These are phyloP conservation scores for Gadopsis marmoratus DNA, from an alignment of 2,797 vertebrate species.

Conservation along the genomic window DNA sequence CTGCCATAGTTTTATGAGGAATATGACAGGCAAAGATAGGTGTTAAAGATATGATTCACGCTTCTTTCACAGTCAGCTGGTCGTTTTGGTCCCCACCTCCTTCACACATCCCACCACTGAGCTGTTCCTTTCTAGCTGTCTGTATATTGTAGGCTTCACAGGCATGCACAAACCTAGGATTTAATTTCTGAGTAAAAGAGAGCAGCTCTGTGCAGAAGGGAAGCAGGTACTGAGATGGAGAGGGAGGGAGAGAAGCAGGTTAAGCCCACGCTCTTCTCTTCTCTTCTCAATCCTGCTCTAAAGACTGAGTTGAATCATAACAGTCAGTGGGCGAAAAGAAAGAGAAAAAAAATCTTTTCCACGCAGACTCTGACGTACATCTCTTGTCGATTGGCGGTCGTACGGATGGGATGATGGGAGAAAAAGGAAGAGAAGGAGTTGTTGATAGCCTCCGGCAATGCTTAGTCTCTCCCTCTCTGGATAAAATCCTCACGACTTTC, in stretches of 20 bases:
- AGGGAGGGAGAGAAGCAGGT: conserved; percentile 47
- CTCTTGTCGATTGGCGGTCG: conserved; percentile 37
- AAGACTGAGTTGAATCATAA: conserved; percentile 74
- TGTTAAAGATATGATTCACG: conserved; percentile 71
- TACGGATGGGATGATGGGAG: conserved; percentile 39
- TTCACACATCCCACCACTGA: conserved; percentile 80
- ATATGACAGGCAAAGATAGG: conserved; percentile 57
- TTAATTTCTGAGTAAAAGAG: conserved; percentile 54
- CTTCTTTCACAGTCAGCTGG: conserved; percentile 73
- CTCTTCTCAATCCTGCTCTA: conserved; percentile 54
- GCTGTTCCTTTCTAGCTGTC: conserved; percentile 74
- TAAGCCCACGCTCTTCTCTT: conserved; percentile 69
- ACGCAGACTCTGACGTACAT: conserved; percentile 69
- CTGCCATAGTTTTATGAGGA: conserved; percentile 38
- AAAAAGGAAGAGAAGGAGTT: conserved; percentile 17
- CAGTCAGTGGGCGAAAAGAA: conserved; percentile 74
- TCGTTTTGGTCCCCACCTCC: conserved; percentile 72
- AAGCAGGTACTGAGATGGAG: conserved; percentile 44
- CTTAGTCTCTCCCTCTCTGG: conserved; percentile 13
- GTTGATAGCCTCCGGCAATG: conserved; percentile 27
- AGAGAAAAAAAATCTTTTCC: conserved; percentile 49
- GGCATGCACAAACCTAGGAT: conserved; percentile 54
- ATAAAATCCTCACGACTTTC: conserved; percentile 5
- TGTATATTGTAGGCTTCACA: conserved; percentile 55
- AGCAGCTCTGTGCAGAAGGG: conserved; percentile 44